Conservation (phyloP, 2,113 vertebrate species). For the Syngnathus floridae region DNA sequence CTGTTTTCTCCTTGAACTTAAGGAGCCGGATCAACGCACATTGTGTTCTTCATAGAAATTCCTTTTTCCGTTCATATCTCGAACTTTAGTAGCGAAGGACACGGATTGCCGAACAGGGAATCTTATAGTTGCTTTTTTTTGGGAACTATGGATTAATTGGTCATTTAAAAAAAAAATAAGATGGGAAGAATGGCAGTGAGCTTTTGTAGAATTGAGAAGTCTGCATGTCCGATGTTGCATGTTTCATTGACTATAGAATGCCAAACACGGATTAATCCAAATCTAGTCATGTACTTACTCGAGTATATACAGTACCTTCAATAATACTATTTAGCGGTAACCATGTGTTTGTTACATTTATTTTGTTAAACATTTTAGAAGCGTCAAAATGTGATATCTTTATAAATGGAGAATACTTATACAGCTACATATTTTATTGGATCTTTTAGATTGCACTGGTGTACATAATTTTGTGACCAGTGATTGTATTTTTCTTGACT, state of each 20-base stretch:
- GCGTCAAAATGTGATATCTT: background rate
- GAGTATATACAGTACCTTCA: slow-evolving; percentile 12
- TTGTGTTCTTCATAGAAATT: slow-evolving; percentile 42
- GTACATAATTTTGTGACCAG: background rate
- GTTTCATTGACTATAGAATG: slow-evolving; percentile 26
- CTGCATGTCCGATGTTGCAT: slow-evolving; percentile 28
- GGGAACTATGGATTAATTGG: slow-evolving; percentile 24
- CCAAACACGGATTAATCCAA: slow-evolving; percentile 14
- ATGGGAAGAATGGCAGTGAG: background rate
- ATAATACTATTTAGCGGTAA: slow-evolving; percentile 37
- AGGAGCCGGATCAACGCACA: slow-evolving; percentile 48
- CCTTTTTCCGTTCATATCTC: slow-evolving; percentile 36
- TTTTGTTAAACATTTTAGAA: background rate
- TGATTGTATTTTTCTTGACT: background rate
- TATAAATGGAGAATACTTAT: background rate
- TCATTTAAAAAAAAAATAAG: background rate
- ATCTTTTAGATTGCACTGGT: background rate
- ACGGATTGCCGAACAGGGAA: slow-evolving; percentile 21
- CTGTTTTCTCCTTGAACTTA: slow-evolving; percentile 35
- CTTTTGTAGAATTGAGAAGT: slow-evolving; percentile 12
- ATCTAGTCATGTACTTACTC: slow-evolving; percentile 19
- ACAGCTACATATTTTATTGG: background rate
- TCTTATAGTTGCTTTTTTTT: slow-evolving; percentile 19
- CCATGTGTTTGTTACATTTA: slow-evolving; percentile 19
- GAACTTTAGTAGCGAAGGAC: slow-evolving; percentile 15